Evolutionary conservation across 1,140 invertebrate species (phyloP).

Genomic region (Lysiphlebus fabarum): DNA sequence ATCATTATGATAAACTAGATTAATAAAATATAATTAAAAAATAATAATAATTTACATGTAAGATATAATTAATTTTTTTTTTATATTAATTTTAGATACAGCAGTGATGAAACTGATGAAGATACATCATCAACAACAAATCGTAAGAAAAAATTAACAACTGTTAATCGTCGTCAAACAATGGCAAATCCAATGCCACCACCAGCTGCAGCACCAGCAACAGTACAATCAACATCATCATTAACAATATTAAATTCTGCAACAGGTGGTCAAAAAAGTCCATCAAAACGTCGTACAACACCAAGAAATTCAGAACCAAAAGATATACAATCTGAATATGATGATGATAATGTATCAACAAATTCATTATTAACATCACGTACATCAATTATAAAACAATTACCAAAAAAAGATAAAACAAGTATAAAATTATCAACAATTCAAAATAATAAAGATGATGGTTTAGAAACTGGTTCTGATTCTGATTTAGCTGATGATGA

Average conservation of each 20-base stretch:
- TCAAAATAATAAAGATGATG: conserved; percentile 19
- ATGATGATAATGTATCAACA: neutral
- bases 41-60: no score
- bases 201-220: conserved; percentile 31
- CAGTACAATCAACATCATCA: conserved; percentile 31
- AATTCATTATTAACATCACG: conserved; percentile 12
- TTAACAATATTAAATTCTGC: conserved; percentile 8
- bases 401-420: conserved; percentile 32
- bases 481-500: no score
- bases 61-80: neutral
- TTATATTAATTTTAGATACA: conserved; percentile 42
- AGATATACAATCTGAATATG: conserved; percentile 18
- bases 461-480: no score
- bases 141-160: conserved; percentile 41
- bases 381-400: neutral
- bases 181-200: conserved; percentile 53
- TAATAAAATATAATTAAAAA: no score
- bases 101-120: conserved; percentile 51
- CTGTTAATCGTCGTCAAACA: conserved; percentile 41
- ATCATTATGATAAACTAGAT: no score
- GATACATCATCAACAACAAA: conserved; percentile 28
- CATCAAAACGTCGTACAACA: conserved; percentile 29
- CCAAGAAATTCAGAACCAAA: conserved; percentile 33
- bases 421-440: conserved; percentile 34
- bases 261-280: conserved; percentile 26